Evolutionary conservation across 2,888 invertebrate species (phyloP).

Genomic region (Platynereis dumerilii): DNA sequence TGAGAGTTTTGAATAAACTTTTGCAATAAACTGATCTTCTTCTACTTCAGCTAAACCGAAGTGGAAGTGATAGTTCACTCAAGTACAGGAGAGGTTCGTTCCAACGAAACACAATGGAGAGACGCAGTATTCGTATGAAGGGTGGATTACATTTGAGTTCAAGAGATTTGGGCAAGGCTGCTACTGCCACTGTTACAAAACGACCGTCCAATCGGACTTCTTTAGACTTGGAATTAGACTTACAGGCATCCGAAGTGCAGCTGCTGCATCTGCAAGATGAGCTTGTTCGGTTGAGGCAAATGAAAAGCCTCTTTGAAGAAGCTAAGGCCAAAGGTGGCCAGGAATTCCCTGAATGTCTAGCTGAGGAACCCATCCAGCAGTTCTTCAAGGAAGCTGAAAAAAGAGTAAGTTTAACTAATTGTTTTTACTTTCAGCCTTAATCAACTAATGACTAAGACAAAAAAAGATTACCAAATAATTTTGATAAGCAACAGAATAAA

Average conservation of each 20-base stretch:
- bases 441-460: no score
- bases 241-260: conserved; percentile 88
- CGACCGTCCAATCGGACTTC: conserved; percentile 72
- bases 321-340: conserved; percentile 74
- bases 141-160: conserved; percentile 38
- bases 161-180: no score
- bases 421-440: no score
- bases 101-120: conserved; percentile 87
- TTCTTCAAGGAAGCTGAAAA: conserved; percentile 61
- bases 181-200: no score
- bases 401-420: conserved; percentile 50
- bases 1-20: no score
- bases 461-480: no score
- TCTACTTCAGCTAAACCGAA: conserved; percentile 89
- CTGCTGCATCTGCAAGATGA: conserved; percentile 84
- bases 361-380: conserved; percentile 81
- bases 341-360: conserved; percentile 82
- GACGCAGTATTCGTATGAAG: conserved; percentile 81
- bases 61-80: conserved; percentile 97
- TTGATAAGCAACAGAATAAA: no score
- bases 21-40: no score
- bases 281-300: conserved; percentile 78
- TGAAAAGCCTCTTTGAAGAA: conserved; percentile 80
- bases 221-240: conserved; percentile 87
- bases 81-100: conserved; percentile 82